Conservation (phyloP, 2,113 vertebrate genomes). For the Chloropsis cyanopogon region DNA sequence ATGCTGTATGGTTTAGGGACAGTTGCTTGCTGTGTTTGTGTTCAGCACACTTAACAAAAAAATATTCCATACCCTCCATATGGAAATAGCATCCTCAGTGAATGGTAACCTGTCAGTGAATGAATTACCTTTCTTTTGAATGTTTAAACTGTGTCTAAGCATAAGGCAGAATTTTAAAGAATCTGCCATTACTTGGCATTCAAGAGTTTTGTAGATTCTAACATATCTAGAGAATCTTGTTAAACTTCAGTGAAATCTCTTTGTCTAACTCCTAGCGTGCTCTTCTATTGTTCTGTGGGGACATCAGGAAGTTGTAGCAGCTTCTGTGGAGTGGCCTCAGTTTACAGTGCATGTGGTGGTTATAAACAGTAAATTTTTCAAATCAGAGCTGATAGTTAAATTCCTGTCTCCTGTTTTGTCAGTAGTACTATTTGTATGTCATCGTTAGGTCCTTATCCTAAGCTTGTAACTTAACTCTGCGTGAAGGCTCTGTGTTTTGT, state of each 20-base stretch:
- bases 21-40: not conserved
- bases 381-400: not conserved
- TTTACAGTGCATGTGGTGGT: not conserved
- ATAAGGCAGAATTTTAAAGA: not conserved
- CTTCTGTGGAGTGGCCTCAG: not conserved
- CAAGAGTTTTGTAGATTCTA: not conserved
- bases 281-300: not conserved
- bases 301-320: not conserved
- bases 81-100: not conserved
- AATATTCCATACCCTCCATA: not conserved
- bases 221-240: not conserved
- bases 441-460: not conserved
- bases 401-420: not conserved
- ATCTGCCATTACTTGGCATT: not conserved
- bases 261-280: not conserved
- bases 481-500: not conserved
- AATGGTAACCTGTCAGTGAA: not conserved
- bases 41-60: not conserved
- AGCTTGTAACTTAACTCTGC: not conserved
- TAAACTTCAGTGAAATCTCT: not conserved
- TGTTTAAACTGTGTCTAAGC: not conserved
- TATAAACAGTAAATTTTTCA: not conserved
- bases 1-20: not conserved
- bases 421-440: not conserved
- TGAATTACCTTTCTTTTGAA: not conserved